These are phyloP conservation scores for Pseudachorutes palmiensis DNA, from an alignment of 1,140 invertebrate genomes.

Conservation along the genomic window DNA sequence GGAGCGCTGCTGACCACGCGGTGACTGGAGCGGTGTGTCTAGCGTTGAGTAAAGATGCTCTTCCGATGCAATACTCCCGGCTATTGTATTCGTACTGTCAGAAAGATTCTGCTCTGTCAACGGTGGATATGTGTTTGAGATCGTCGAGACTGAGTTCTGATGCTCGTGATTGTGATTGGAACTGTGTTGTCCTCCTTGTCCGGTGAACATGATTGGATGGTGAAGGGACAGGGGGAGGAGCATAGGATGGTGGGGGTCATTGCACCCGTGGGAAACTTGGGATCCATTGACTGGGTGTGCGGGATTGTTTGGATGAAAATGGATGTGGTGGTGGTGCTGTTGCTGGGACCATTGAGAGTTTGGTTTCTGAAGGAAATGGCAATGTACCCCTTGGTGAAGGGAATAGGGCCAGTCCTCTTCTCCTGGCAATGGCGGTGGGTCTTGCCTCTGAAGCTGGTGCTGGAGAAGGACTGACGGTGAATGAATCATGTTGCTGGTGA, in stretches of 20 bases:
- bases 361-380: neutral
- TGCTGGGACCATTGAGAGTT: neutral
- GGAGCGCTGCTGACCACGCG: too few species aligned
- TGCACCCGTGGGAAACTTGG: neutral
- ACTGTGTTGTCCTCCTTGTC: too few species aligned
- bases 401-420: neutral
- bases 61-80: slow-evolving; percentile 27
- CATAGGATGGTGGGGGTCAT: neutral
- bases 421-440: neutral
- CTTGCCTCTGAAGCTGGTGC: neutral
- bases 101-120: slow-evolving; percentile 30
- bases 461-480: slow-evolving; percentile 16
- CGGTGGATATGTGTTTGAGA: slow-evolving; percentile 18
- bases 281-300: neutral
- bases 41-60: slow-evolving; percentile 37
- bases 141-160: slow-evolving; percentile 13
- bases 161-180: slow-evolving; percentile 4
- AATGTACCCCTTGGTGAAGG: neutral
- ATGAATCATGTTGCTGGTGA: too few species aligned
- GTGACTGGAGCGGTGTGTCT: slow-evolving; percentile 25
- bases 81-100: slow-evolving; percentile 22
- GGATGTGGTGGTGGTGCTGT: slow-evolving; percentile 1
- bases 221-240: neutral
- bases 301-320: neutral
- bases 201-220: too few species aligned